Evolutionary conservation across 2,797 vertebrate genomes (phyloP).

Genomic region (Nannoperca australis): DNA sequence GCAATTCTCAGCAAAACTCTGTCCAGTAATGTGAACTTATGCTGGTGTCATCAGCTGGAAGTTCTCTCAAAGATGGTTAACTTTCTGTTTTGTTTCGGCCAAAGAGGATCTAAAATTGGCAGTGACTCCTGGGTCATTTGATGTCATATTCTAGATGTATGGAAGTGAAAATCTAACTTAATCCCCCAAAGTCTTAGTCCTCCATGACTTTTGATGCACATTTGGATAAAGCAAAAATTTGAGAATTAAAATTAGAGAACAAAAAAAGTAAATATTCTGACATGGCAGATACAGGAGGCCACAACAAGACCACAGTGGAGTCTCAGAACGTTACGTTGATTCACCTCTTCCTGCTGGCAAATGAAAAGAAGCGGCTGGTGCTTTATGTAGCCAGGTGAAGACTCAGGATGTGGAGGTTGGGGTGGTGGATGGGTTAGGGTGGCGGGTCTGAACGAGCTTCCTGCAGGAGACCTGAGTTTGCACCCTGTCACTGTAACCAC

Average conservation of each 20-base stretch:
- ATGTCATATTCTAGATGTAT: background rate
- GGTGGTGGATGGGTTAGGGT: background rate
- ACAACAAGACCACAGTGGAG: background rate
- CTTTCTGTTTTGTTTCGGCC: conserved; percentile 21
- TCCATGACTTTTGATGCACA: background rate
- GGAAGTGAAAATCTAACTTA: background rate
- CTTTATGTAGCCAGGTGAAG: background rate
- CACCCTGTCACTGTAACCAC: background rate
- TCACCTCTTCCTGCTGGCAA: background rate
- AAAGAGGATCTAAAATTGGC: conserved; percentile 21
- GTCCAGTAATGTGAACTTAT: background rate
- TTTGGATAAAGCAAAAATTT: background rate
- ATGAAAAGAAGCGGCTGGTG: background rate
- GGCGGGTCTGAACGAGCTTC: no score
- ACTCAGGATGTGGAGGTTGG: background rate
- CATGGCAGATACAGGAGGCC: background rate
- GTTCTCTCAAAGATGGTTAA: background rate
- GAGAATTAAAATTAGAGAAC: no score
- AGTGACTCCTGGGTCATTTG: no score
- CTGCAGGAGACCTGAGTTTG: background rate
- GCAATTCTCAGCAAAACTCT: background rate
- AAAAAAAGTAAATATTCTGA: background rate
- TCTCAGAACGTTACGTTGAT: background rate
- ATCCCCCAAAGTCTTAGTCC: background rate
- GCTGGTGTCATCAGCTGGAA: background rate